Evolutionary conservation across 2,888 invertebrate species (phyloP), one percentile per base, ranked within the genome.

Genomic region (Calliphora vomitoria): DNA sequence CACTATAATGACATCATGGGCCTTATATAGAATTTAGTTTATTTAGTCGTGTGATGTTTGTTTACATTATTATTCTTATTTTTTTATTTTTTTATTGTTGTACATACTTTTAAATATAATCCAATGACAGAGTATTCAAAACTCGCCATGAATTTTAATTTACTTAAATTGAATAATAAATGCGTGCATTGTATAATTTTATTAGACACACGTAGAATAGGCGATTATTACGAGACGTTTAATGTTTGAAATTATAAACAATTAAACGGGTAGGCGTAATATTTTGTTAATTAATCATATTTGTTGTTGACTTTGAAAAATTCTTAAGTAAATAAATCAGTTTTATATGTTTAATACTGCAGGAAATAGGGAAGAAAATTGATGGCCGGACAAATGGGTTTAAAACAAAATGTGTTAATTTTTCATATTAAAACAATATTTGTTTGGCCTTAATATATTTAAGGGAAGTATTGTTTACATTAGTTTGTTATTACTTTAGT

Each of bases 111-210:
- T 58, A 47, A 68, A 53, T 20, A 38, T 31, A 58, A 62, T 25
- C 71, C 71, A 80, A 71, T 80, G 71, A 71, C 60, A 60, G 69
- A 13, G 78, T 58, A 8, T 62, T 35, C 35, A 60, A 71, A 75
- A 74, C 74, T 58, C 50, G 38, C 60, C 58, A 66, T 58, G 68
- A 75, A 82, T 79, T 72, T 72, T n/a, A 80, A 80, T 80, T 15
- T 4, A 50, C n/a, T 62, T 20, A 25, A 68, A 79, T 79, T 64
- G 58, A 74, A 68, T 44, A 20, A 68, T 44, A 20, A 58, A 38
- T 68, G 66, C 79, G 74, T 79, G 79, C 72, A 66, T 53, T 64
- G 79, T 72, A 79, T 83, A 4, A 25, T 20, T 20, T 8, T 79
- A 8, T 69, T n/a, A 50, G 50, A n/a, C 50, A n/a, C 50, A 50